Evolutionary conservation across 2,888 invertebrate species (phyloP).

Genomic region (Lumbricus terrestris): DNA sequence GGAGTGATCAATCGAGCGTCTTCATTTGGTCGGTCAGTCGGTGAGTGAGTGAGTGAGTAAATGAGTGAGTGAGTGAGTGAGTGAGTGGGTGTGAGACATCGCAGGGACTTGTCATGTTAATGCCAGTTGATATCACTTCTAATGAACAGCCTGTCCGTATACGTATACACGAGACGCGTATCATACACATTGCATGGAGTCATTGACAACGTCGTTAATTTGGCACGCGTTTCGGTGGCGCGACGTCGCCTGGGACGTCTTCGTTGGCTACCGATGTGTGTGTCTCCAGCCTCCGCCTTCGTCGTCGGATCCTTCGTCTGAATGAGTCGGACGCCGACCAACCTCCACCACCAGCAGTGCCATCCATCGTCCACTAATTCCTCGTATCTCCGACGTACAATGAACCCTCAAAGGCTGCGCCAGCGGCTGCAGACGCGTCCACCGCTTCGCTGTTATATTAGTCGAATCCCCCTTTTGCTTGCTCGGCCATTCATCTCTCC

Average conservation of each 20-base stretch:
- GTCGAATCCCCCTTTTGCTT: neutral
- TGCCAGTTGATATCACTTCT: constrained; percentile 3
- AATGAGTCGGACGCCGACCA: neutral
- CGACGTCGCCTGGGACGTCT: neutral
- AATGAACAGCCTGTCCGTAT: neutral
- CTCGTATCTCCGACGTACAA: neutral
- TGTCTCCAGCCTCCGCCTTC: no score
- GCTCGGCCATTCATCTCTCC: neutral
- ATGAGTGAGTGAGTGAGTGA: neutral
- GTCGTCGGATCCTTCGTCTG: neutral
- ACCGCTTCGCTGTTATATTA: neutral
- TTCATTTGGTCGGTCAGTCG: neutral
- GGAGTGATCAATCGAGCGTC: neutral
- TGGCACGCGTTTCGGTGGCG: neutral
- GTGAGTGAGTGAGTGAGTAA: neutral
- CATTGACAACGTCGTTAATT: neutral
- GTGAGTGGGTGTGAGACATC: neutral
- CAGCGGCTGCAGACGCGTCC: neutral
- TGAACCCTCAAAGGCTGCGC: neutral
- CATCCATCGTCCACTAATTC: neutral
- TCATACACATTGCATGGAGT: neutral
- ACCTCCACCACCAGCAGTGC: no score
- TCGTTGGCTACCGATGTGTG: neutral
- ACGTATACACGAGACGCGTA: no score
- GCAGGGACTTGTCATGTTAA: neutral